Percentiles rank a stretch among this genome's conserved stretches.
Conservation (phyloP, 2,113 vertebrate species). For the Vombatus ursinus region DNA sequence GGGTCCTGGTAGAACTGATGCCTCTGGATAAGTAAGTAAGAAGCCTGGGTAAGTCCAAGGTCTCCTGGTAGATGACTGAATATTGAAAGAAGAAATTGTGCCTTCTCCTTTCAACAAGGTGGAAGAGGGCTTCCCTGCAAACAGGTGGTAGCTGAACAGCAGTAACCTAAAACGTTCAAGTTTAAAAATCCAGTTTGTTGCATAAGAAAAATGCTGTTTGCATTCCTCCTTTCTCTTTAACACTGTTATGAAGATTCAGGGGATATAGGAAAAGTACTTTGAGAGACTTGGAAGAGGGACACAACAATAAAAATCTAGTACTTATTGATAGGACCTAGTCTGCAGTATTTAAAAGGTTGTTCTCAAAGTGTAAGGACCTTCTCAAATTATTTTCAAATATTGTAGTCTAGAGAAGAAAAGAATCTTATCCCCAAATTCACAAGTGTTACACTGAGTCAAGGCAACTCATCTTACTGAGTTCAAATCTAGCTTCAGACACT, state of each 20-base stretch:
- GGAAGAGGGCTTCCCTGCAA: background rate
- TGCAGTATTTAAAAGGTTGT: background rate
- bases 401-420: background rate
- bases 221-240: background rate
- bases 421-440: background rate
- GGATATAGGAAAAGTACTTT: background rate
- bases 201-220: background rate
- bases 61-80: no score
- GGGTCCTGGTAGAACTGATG: no score
- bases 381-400: background rate
- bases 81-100: no score
- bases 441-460: background rate
- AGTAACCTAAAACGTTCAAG: background rate
- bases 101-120: no score
- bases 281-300: background rate
- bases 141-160: background rate
- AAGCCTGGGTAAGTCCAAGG: no score
- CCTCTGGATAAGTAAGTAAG: no score
- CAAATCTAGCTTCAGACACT: no score
- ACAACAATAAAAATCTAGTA: background rate
- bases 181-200: background rate
- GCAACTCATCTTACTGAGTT: no score
- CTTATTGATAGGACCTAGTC: background rate
- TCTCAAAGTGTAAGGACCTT: background rate
- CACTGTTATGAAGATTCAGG: background rate